phyloP scores from a whole-genome alignment of 2,888 invertebrate genomes.

The Adineta ricciae region DNA sequence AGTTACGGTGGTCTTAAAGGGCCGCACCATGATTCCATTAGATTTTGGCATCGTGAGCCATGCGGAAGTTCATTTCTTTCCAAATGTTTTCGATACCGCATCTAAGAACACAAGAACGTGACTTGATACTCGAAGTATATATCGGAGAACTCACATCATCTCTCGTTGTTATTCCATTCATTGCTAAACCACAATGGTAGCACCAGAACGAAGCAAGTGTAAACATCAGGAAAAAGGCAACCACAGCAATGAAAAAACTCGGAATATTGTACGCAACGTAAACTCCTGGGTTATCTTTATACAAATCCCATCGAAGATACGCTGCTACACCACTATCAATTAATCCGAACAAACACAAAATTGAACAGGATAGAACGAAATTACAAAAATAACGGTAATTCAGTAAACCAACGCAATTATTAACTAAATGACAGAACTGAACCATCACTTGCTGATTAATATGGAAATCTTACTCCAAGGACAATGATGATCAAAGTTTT shows the following conservation, averaged over 20 bases:
- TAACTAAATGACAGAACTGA: too few relatives aligned
- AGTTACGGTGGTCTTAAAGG: neutral
- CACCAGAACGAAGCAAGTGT: neutral
- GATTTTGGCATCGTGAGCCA: neutral
- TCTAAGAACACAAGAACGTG: neutral
- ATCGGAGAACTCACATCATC: neutral
- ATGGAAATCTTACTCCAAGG: slow-evolving; percentile 12
- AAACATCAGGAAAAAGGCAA: neutral
- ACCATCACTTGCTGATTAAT: too few relatives aligned
- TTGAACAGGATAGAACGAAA: neutral
- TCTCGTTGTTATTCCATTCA: neutral
- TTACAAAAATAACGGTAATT: slow-evolving; percentile 15
- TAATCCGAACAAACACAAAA: neutral
- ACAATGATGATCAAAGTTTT: slow-evolving; percentile 22
- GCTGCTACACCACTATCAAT: neutral
- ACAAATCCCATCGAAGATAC: neutral
- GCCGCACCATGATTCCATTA: neutral
- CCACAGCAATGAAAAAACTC: neutral
- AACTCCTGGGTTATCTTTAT: neutral
- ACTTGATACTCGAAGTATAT: neutral
- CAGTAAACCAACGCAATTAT: slow-evolving; percentile 6
- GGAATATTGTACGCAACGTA: slow-evolving; percentile 10
- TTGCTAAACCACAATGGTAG: neutral
- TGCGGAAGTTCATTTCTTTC: neutral
- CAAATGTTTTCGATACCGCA: neutral